Percentiles rank a stretch among this genome's conserved stretches.
phyloP scores from a whole-genome alignment of 2,113 vertebrate species.

The Henicopernis longicauda region DNA sequence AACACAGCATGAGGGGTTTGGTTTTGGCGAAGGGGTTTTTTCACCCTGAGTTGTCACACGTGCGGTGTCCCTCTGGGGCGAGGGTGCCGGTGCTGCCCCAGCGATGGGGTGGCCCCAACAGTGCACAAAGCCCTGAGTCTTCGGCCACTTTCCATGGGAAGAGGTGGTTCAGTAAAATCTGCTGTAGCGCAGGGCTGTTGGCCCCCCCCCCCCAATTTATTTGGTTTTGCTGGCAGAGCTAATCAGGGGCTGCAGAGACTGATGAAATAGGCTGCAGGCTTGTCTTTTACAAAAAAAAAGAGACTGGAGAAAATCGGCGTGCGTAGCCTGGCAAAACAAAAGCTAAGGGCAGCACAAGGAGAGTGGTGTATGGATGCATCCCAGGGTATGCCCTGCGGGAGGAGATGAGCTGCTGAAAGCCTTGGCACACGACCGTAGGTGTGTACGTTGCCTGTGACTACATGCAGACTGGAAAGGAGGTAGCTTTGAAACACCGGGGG shows the following conservation, averaged over 20 bases:
- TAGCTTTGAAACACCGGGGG: background rate
- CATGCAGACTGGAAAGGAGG: background rate
- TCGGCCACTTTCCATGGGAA: background rate
- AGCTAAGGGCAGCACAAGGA: slow-evolving; percentile 32
- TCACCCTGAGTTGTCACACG: rapidly evolving
- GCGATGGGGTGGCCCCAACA: rapidly evolving
- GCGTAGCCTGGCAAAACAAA: background rate
- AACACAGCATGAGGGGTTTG: rapidly evolving
- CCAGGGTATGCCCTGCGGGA: background rate
- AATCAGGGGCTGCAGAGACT: background rate
- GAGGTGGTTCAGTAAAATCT: background rate
- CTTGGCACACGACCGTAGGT: background rate
- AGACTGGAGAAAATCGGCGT: background rate
- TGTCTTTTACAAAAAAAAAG: background rate
- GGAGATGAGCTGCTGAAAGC: background rate
- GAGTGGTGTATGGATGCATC: background rate
- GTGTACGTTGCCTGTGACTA: background rate
- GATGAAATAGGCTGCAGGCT: background rate
- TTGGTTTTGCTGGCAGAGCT: background rate
- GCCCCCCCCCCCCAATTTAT: background rate
- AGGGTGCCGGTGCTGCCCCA: background rate
- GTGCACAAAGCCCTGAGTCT: background rate
- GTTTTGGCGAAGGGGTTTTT: background rate
- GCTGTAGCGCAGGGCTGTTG: background rate
- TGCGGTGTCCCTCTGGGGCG: rapidly evolving